These are phyloP conservation scores for Morus bassanus DNA, from an alignment of 2,797 vertebrate genomes.

Conservation along the genomic window DNA sequence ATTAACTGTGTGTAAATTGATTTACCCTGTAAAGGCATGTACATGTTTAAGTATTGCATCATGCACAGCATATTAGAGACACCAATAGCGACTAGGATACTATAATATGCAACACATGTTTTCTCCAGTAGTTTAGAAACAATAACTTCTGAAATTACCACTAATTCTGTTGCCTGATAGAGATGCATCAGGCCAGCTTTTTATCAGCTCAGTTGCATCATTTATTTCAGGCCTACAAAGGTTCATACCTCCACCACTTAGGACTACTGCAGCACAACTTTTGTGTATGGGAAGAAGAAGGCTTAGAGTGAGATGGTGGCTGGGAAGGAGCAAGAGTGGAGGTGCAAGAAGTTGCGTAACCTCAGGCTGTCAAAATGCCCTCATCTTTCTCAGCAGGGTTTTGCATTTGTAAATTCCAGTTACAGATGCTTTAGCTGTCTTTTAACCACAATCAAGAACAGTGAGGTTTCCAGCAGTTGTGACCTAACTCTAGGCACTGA, in stretches of 20 bases:
- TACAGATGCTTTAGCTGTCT: background rate
- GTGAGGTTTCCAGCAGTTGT: background rate
- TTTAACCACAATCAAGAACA: background rate
- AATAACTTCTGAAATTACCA: background rate
- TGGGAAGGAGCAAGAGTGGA: background rate
- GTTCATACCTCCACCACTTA: background rate
- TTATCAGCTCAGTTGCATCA: accelerated
- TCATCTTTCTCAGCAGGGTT: background rate
- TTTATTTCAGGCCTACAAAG: background rate
- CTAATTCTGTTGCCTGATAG: background rate
- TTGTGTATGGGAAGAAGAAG: background rate
- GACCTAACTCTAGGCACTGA: background rate
- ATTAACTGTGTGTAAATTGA: background rate
- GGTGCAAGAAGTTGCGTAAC: background rate
- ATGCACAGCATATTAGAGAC: background rate
- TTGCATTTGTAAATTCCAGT: background rate
- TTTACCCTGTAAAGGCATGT: background rate
- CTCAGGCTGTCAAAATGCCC: background rate
- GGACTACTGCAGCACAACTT: background rate
- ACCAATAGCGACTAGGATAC: background rate
- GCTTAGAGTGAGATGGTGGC: background rate
- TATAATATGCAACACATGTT: background rate
- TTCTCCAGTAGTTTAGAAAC: background rate
- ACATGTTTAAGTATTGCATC: background rate
- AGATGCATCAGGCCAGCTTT: background rate